Conservation (phyloP, 2,888 invertebrate species). For the Tinea trinotella region DNA sequence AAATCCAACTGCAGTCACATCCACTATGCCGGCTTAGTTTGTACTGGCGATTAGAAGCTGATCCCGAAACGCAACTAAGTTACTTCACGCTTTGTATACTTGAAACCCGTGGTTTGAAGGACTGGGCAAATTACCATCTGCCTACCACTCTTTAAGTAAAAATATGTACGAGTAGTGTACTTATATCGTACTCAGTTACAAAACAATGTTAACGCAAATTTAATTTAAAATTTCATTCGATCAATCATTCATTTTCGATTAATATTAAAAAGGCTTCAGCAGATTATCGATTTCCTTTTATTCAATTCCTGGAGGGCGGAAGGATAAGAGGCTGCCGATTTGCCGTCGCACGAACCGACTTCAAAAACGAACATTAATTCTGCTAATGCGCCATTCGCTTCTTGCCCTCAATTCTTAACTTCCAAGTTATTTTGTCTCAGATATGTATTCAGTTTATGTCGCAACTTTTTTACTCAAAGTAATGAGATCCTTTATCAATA, state of each 20-base stretch:
- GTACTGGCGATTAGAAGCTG: no score
- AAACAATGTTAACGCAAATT: no score
- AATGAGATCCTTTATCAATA: not conserved
- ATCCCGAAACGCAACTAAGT: no score
- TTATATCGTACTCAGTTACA: no score
- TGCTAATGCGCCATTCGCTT: conserved; percentile 38
- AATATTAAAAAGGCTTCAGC: conserved; percentile 14
- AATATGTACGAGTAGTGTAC: no score
- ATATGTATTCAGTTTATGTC: not conserved
- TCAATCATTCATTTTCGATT: not conserved
- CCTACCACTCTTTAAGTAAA: no score
- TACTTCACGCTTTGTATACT: no score
- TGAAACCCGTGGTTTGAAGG: no score
- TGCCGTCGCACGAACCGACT: conserved; percentile 31
- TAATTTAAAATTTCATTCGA: not conserved
- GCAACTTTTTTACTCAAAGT: not conserved
- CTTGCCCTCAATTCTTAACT: conserved; percentile 21
- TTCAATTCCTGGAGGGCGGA: conserved; percentile 28
- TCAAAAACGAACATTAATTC: conserved; percentile 45
- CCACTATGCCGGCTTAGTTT: no score
- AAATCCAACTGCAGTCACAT: no score
- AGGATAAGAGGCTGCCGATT: conserved; percentile 17
- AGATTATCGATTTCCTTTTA: conserved; percentile 31
- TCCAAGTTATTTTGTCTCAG: not conserved
- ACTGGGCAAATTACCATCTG: no score